Evolutionary conservation across 2,888 invertebrate genomes (phyloP).

Genomic region (Cataglyphis cursor): DNA sequence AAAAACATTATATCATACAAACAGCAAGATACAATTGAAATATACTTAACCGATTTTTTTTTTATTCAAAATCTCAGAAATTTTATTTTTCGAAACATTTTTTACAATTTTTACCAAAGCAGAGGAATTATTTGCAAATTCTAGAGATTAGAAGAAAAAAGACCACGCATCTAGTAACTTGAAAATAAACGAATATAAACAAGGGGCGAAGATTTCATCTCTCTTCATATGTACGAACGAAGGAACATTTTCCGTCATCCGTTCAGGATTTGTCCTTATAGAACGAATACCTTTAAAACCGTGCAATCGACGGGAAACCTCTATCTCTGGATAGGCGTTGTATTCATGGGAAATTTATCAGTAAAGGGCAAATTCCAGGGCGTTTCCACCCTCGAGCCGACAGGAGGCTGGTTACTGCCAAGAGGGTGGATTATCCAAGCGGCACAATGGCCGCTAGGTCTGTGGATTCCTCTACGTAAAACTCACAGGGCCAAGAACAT

Average conservation of each 20-base stretch:
- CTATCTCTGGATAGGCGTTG: constrained; percentile 49
- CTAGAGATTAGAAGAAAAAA: neutral
- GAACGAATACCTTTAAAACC: constrained; percentile 40
- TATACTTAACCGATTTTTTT: neutral
- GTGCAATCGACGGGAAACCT: constrained; percentile 46
- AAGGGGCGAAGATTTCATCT: constrained; percentile 23
- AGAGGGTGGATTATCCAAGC: constrained; percentile 13
- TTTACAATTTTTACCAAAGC: neutral
- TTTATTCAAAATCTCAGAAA: neutral
- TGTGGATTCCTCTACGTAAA: neutral
- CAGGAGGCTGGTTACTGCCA: constrained; percentile 11
- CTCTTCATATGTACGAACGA: neutral
- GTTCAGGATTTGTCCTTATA: constrained; percentile 35
- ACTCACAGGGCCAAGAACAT: neutral
- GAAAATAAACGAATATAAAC: neutral
- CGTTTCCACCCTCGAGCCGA: constrained; percentile 20
- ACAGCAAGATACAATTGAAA: neutral
- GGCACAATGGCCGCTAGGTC: constrained; percentile 18
- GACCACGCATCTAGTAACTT: constrained; percentile 12
- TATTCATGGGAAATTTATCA: constrained; percentile 63
- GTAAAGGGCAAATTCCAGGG: constrained; percentile 27
- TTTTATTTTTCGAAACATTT: neutral
- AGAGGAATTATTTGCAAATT: neutral
- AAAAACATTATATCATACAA: too few species aligned
- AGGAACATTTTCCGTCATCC: constrained; percentile 22